phyloP scores from a whole-genome alignment of 2,113 vertebrate species.

The Thermophis baileyi region DNA sequence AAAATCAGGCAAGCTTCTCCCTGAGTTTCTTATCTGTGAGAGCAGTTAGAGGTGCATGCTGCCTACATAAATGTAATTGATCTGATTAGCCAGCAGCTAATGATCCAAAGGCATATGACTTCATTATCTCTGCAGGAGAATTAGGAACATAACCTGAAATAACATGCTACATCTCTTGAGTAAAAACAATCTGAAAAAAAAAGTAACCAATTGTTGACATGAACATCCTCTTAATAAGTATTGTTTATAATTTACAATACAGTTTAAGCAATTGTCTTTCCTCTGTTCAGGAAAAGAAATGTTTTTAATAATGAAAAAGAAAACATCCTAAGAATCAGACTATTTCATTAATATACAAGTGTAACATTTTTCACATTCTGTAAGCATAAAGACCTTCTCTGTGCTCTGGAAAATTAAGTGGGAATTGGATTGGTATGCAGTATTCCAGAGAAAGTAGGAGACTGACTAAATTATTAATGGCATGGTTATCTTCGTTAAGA shows the following conservation, averaged over 20 bases:
- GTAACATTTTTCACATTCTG: neutral
- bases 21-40: slow-evolving; percentile 41
- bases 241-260: neutral
- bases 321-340: neutral
- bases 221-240: neutral
- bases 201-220: neutral
- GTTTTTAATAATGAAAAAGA: neutral
- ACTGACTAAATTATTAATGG: neutral
- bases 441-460: neutral
- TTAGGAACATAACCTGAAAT: slow-evolving; percentile 29
- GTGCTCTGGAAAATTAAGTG: neutral
- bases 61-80: slow-evolving; percentile 18
- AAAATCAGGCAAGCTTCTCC: neutral
- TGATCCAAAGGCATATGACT: neutral
- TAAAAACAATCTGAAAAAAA: neutral
- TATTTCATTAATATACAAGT: neutral
- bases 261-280: neutral
- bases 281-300: neutral
- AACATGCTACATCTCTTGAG: neutral
- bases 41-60: slow-evolving; percentile 28
- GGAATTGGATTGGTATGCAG: neutral
- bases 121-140: neutral
- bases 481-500: neutral
- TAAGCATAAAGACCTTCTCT: neutral
- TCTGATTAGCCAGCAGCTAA: slow-evolving; percentile 38